These are phyloP conservation scores for Dryobota labecula DNA, from an alignment of 2,888 invertebrate species.

Conservation along the genomic window DNA sequence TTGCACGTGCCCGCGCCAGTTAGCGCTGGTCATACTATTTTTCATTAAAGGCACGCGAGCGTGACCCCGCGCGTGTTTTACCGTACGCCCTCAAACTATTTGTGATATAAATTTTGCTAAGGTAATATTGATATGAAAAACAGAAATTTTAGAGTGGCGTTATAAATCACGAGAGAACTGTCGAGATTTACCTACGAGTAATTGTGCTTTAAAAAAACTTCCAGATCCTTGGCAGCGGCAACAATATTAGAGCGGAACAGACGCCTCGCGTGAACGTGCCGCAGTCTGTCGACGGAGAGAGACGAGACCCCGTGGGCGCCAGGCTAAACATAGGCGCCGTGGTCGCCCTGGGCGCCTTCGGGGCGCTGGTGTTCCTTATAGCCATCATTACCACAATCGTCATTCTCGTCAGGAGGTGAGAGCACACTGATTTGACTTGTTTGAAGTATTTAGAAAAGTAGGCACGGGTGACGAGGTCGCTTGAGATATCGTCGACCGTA, in stretches of 20 bases:
- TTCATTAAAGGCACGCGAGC: not conserved
- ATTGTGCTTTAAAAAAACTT: too few species aligned
- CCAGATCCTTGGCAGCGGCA: slow-evolving; percentile 87
- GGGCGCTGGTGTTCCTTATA: slow-evolving; percentile 97
- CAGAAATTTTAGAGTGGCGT: not conserved
- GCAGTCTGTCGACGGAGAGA: slow-evolving; percentile 91
- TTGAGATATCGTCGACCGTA: too few species aligned
- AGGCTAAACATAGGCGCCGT: slow-evolving; percentile 96
- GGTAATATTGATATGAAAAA: not conserved
- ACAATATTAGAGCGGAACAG: slow-evolving; percentile 92
- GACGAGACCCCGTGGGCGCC: slow-evolving; percentile 91
- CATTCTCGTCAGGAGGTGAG: slow-evolving; percentile 96
- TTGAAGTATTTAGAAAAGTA: slow-evolving; percentile 40
- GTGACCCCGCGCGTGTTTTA: not conserved
- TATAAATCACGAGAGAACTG: not conserved
- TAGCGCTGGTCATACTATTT: not conserved
- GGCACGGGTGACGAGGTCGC: slow-evolving; percentile 31
- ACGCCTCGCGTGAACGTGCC: slow-evolving; percentile 93
- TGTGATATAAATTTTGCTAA: not conserved
- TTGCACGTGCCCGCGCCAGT: not conserved
- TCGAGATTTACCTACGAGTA: not conserved
- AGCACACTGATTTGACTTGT: slow-evolving; percentile 65
- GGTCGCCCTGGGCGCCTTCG: slow-evolving; percentile 97
- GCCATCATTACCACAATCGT: slow-evolving; percentile 97
- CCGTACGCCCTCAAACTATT: not conserved